phyloP scores from a whole-genome alignment of 2,797 vertebrate species.

The Gymnothorax javanicus region DNA sequence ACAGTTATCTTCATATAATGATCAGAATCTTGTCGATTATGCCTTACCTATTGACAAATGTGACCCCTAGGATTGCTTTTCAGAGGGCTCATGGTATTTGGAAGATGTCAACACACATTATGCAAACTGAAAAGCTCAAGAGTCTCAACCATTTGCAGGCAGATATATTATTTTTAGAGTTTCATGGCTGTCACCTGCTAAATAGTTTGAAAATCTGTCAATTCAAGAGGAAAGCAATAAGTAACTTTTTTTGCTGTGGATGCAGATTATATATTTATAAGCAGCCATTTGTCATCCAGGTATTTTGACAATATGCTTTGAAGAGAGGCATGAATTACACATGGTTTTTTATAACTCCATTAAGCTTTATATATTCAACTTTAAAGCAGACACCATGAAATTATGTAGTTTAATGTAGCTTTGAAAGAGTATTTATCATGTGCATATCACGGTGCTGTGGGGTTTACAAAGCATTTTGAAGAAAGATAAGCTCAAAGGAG shows the following conservation, averaged over 20 bases:
- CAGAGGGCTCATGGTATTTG: conserved; percentile 8
- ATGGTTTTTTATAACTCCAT: conserved; percentile 64
- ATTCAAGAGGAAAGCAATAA: not conserved
- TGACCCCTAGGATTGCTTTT: not conserved
- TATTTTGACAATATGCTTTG: conserved; percentile 56
- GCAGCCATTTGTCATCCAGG: conserved; percentile 22
- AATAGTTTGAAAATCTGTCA: not conserved
- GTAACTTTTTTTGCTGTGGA: not conserved
- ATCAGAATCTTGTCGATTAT: no score
- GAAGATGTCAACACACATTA: conserved; percentile 1
- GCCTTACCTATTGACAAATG: not conserved
- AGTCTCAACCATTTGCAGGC: conserved; percentile 15
- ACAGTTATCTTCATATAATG: no score
- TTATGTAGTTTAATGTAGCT: conserved; percentile 66
- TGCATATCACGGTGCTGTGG: conserved; percentile 49
- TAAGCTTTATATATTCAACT: conserved; percentile 68
- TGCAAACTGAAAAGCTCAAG: not conserved
- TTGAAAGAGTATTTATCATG: conserved; percentile 67
- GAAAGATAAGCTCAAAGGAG: conserved; percentile 39
- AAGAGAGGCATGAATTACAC: conserved; percentile 63
- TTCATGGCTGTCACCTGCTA: conserved; percentile 18
- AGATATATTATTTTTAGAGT: conserved; percentile 25
- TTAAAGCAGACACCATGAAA: conserved; percentile 65
- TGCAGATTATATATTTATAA: not conserved
- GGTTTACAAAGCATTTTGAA: conserved; percentile 42